Evolutionary conservation across 2,888 invertebrate species (phyloP).

Genomic region (Eristalinus aeneus): DNA sequence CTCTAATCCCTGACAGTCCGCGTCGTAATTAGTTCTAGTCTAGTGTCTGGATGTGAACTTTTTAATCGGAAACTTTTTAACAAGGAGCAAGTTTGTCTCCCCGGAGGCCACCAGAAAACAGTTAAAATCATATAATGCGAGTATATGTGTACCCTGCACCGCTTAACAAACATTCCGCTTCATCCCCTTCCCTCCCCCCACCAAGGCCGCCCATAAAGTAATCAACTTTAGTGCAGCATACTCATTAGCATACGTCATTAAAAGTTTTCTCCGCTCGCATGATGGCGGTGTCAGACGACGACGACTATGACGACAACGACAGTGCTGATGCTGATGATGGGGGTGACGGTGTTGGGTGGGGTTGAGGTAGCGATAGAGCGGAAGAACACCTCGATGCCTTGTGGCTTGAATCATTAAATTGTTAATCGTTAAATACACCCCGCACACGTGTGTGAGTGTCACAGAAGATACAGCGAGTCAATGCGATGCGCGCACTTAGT

Average conservation of each 20-base stretch:
- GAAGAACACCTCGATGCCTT: slow-evolving; percentile 9
- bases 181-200: not conserved
- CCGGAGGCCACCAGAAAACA: not conserved
- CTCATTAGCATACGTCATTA: slow-evolving; percentile 65
- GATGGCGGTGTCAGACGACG: not conserved
- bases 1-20: not conserved
- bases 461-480: not conserved
- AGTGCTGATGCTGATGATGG: not conserved
- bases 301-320: too few species aligned
- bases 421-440: slow-evolving; percentile 45
- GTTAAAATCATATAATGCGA: not conserved
- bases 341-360: not conserved
- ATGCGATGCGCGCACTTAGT: not conserved
- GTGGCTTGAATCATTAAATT: slow-evolving; percentile 30
- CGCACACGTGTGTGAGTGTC: not conserved
- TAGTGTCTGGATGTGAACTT: not conserved
- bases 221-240: slow-evolving; percentile 44
- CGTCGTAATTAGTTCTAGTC: not conserved
- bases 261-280: slow-evolving; percentile 47
- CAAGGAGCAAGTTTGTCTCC: slow-evolving; percentile 46
- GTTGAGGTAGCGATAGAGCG: not conserved
- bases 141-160: not conserved
- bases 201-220: slow-evolving; percentile 41
- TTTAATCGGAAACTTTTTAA: slow-evolving; percentile 27
- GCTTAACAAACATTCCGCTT: not conserved